Evolutionary conservation across 2,797 vertebrate species (phyloP).

Genomic region (Spinus olivaceus): DNA sequence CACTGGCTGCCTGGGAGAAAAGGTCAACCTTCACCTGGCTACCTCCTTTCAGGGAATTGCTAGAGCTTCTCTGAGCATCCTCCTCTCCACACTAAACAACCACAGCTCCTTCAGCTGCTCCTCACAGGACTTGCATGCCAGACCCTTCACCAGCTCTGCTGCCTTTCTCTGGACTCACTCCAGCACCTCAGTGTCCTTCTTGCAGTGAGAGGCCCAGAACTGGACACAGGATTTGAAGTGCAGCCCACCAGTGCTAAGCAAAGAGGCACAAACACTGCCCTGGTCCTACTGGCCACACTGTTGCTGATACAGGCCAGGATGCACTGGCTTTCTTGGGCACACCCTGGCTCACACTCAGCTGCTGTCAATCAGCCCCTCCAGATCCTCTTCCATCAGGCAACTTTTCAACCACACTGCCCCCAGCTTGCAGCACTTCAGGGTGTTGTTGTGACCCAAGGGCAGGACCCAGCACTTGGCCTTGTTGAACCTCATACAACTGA

Average conservation of each 20-base stretch:
- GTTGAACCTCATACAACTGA: not conserved
- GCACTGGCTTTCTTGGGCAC: not conserved
- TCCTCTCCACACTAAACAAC: not conserved
- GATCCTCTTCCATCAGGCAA: not conserved
- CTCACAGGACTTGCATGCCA: not conserved
- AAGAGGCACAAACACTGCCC: not conserved
- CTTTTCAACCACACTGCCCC: not conserved
- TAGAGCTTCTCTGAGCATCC: not conserved
- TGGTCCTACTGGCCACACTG: not conserved
- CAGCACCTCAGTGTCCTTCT: not conserved
- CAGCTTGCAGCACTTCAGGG: not conserved
- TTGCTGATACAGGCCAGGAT: not conserved
- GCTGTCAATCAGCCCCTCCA: not conserved
- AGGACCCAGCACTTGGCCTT: not conserved
- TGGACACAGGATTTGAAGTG: not conserved
- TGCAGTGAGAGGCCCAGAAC: not conserved
- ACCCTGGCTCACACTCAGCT: rapidly evolving
- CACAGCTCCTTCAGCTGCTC: not conserved
- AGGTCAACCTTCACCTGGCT: too few relatives aligned
- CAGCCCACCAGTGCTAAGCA: not conserved
- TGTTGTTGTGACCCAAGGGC: rapidly evolving
- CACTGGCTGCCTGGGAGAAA: not conserved
- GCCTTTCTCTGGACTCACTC: not conserved
- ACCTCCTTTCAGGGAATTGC: not conserved
- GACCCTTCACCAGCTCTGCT: not conserved